phyloP scores from a whole-genome alignment of 2,797 vertebrate species.

The Gephyroberyx darwinii region DNA sequence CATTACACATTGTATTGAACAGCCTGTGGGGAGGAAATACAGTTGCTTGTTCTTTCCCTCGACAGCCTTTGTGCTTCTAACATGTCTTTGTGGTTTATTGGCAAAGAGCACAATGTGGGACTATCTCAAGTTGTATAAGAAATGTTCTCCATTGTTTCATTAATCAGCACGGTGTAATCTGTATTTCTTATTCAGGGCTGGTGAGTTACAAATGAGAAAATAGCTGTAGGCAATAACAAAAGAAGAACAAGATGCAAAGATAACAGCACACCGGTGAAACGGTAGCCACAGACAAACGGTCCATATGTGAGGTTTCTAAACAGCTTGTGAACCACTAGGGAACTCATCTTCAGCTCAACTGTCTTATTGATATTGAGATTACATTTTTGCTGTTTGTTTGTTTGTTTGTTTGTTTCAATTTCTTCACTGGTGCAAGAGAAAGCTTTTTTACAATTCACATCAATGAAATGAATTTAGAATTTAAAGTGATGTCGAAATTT shows the following conservation, averaged over 20 bases:
- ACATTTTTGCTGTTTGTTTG: constrained; percentile 10
- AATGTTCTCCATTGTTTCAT: constrained; percentile 60
- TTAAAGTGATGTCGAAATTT: too few relatives aligned
- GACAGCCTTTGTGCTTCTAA: constrained; percentile 57
- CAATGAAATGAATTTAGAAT: too few relatives aligned
- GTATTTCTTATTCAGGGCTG: constrained; percentile 40
- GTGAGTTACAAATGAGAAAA: constrained; percentile 47
- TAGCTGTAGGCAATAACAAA: constrained; percentile 42
- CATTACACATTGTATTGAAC: constrained; percentile 64
- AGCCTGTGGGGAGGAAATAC: constrained; percentile 62
- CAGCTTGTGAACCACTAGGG: neutral
- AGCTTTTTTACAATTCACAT: too few relatives aligned
- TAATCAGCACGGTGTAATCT: constrained; percentile 60
- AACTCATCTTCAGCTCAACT: neutral
- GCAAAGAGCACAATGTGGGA: constrained; percentile 53
- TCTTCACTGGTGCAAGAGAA: too few relatives aligned
- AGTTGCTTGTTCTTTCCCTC: constrained; percentile 35
- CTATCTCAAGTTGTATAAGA: constrained; percentile 38
- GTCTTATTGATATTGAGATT: neutral
- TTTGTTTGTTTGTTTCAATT: too few relatives aligned
- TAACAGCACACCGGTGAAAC: constrained; percentile 43
- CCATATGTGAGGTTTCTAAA: neutral
- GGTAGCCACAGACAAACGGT: constrained; percentile 21
- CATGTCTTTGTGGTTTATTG: constrained; percentile 50
- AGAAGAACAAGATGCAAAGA: constrained; percentile 50